A percentile compares a stretch with the other conserved stretches of the same genome.
phyloP scores from a whole-genome alignment of 2,888 invertebrate genomes.

The Sinodicranocentrus sp. region DNA sequence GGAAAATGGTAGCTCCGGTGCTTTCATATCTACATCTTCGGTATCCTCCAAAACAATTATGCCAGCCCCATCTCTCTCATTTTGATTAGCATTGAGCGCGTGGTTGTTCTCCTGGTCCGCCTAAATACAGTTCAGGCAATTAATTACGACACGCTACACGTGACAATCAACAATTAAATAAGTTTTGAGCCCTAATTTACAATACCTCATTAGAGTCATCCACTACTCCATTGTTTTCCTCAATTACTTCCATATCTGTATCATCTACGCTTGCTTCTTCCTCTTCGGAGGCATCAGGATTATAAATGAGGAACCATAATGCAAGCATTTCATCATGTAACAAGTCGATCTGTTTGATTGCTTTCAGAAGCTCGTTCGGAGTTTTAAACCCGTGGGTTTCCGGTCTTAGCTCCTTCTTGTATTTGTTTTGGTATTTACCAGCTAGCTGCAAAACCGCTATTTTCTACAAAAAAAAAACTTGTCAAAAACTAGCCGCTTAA shows the following conservation, averaged over 20 bases:
- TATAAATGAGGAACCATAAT: slow-evolving; percentile 36
- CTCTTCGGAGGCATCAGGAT: slow-evolving; percentile 23
- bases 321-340: slow-evolving; percentile 40
- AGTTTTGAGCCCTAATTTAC: too few relatives aligned
- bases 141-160: too few relatives aligned
- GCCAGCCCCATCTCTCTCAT: not conserved
- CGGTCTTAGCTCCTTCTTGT: slow-evolving; percentile 41
- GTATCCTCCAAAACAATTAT: slow-evolving; percentile 43
- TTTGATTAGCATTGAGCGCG: not conserved
- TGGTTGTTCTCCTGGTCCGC: not conserved
- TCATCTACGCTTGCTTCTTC: not conserved
- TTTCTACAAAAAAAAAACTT: slow-evolving; percentile 25
- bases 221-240: not conserved
- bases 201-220: too few relatives aligned
- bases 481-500: too few relatives aligned
- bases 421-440: slow-evolving; percentile 51
- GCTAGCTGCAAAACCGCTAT: slow-evolving; percentile 51
- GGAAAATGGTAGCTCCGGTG: slow-evolving; percentile 5
- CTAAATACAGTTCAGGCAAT: too few relatives aligned
- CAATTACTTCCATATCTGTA: slow-evolving; percentile 8
- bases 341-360: slow-evolving; percentile 33
- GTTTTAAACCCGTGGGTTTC: slow-evolving; percentile 56
- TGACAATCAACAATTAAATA: too few relatives aligned
- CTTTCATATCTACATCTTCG: slow-evolving; percentile 52
- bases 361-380: slow-evolving; percentile 48